Conservation (phyloP, 2,797 vertebrate genomes). For the Myripristis murdjan region DNA sequence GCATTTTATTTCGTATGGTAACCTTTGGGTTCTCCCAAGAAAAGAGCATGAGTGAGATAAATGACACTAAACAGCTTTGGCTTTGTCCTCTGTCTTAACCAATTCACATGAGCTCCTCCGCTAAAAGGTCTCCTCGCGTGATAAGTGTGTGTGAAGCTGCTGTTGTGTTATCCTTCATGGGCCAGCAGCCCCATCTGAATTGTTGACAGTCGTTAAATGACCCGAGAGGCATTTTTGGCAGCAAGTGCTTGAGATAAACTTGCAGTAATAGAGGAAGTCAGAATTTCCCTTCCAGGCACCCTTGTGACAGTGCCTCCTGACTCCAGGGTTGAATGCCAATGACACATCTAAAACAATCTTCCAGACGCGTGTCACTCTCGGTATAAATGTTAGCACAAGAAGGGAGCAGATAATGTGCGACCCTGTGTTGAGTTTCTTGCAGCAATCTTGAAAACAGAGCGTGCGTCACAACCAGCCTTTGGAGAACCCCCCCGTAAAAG, state of each 20-base stretch:
- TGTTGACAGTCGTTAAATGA: slow-evolving; percentile 79
- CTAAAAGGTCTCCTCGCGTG: slow-evolving; percentile 33
- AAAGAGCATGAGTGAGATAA: slow-evolving; percentile 8
- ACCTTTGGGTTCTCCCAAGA: not conserved
- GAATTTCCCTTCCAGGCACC: slow-evolving; percentile 33
- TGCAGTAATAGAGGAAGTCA: slow-evolving; percentile 64
- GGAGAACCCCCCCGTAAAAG: not conserved
- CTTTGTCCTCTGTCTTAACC: slow-evolving; percentile 6
- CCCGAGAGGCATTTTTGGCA: slow-evolving; percentile 67
- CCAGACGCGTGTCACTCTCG: slow-evolving; percentile 10
- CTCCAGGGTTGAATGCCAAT: slow-evolving; percentile 24
- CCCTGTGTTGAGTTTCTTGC: not conserved
- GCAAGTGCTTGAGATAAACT: slow-evolving; percentile 67
- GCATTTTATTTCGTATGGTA: not conserved
- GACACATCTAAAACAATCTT: slow-evolving; percentile 27
- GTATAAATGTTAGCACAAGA: slow-evolving; percentile 3
- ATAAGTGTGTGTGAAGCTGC: slow-evolving; percentile 46
- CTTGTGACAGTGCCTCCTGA: slow-evolving; percentile 12
- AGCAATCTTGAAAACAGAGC: slow-evolving; percentile 15
- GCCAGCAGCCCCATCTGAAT: slow-evolving; percentile 61
- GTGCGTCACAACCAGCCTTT: not conserved
- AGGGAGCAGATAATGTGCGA: slow-evolving; percentile 15
- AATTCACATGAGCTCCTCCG: slow-evolving; percentile 8
- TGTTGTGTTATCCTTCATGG: slow-evolving; percentile 71
- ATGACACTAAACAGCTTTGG: slow-evolving; percentile 18